phyloP scores from a whole-genome alignment of 2,797 vertebrate genomes.

The Alectoris magna region DNA sequence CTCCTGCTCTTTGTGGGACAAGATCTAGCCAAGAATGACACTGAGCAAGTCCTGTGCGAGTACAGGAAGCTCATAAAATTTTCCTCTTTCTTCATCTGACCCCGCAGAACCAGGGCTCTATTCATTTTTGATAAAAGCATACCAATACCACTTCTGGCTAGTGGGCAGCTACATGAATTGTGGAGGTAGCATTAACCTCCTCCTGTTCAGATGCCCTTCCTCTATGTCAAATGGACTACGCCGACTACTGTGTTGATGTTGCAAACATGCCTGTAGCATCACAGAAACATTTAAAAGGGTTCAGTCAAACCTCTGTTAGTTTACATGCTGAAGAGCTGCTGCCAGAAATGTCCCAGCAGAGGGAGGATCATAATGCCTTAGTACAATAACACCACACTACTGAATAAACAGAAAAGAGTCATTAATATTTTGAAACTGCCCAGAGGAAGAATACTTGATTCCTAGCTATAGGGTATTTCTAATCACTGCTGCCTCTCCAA shows the following conservation, averaged over 20 bases:
- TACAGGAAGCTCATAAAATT: background rate
- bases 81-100: background rate
- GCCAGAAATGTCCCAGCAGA: background rate
- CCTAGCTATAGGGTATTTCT: conserved; percentile 5
- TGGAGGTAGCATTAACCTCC: background rate
- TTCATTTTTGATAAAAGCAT: background rate
- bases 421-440: background rate
- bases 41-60: background rate
- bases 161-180: background rate
- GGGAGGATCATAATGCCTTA: background rate
- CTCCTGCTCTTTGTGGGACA: conserved; percentile 4
- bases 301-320: background rate
- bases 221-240: background rate
- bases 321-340: background rate
- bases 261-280: background rate
- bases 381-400: background rate
- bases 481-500: conserved; percentile 3
- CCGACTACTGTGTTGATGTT: background rate
- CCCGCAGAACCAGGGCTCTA: background rate
- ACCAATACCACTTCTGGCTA: background rate
- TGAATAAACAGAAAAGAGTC: background rate
- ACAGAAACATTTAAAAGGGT: background rate
- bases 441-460: background rate
- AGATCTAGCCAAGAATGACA: background rate
- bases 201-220: background rate